phyloP scores from a whole-genome alignment of 1,140 invertebrate species.

The Drosophila pectinifera region DNA sequence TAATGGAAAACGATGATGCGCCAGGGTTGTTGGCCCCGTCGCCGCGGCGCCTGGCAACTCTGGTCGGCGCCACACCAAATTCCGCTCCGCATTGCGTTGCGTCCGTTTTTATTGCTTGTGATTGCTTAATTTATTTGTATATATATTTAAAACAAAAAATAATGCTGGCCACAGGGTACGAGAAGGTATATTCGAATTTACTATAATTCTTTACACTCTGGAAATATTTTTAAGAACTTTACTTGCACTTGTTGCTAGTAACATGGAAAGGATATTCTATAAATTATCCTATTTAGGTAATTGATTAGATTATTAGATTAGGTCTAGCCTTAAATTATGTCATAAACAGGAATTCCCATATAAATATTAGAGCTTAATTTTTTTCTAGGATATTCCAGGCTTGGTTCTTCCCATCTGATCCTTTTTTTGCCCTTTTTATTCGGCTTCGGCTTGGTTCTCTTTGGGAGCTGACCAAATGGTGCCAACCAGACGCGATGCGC shows the following conservation, averaged over 20 bases:
- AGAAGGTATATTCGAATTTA: neutral
- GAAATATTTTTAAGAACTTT: neutral
- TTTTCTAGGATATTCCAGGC: neutral
- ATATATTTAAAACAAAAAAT: constrained; percentile 21
- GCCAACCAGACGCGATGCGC: constrained; percentile 72
- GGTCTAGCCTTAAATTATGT: too few relatives aligned
- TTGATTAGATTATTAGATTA: too few relatives aligned
- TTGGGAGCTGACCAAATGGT: constrained; percentile 71
- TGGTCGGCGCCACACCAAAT: constrained; percentile 63
- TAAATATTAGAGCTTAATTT: neutral
- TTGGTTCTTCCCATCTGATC: neutral
- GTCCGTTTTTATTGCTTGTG: constrained; percentile 61
- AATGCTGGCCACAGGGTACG: constrained; percentile 3
- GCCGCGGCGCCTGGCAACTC: constrained; percentile 58
- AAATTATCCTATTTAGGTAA: too few relatives aligned
- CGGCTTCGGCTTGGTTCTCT: neutral
- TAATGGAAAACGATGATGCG: constrained; percentile 63
- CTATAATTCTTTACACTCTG: neutral
- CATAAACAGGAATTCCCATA: accelerated
- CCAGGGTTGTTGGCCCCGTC: constrained; percentile 74
- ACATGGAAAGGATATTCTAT: too few relatives aligned
- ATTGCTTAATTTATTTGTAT: constrained; percentile 76
- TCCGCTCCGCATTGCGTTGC: constrained; percentile 67
- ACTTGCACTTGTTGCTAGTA: neutral
- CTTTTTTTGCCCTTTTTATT: constrained; percentile 9